Evolutionary conservation across 2,888 invertebrate species (phyloP), one percentile per base, ranked within the genome.

Genomic region (Euphydryas editha): DNA sequence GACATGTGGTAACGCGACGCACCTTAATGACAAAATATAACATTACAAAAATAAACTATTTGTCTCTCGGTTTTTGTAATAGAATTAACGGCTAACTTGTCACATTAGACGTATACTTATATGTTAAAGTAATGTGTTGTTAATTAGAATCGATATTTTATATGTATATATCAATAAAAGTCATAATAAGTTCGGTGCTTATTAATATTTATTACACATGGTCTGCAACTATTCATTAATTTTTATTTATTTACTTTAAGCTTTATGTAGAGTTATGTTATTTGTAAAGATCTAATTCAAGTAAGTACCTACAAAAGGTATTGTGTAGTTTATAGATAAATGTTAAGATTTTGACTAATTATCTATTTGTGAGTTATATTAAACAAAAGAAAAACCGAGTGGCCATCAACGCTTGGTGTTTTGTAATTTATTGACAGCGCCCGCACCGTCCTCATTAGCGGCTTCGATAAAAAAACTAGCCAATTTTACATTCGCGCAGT

Each of bases 401-500:
- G 83, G 78, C 78, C 59, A 76, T 79, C 78, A 75, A 76, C 84
- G 81, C 83, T 84, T 88, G 82, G 81, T 80, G 70, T 74, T 79
- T 76, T 69, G 74, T 83, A 80, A 85, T 83, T 84, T 84, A 87
- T 83, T 70, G 76, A 73, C 74, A 78, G 79, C 78, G 77, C 74
- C 80, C 77, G 75, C 68, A 67, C 79, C 78, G 81, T 80, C 77
- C 86, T 88, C 84, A 87, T 88, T 85, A 88, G 78, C 70, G 61
- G 75, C 72, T 69, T 71, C 68, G 69, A 74, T 79, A 24, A 15
- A 81, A 85, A 85, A 83, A 82, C 78, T 65, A 72, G 75, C 70
- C 75, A 76, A 76, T 78, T 81, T 79, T 81, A 81, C 81, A 82
- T 83, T 78, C 73, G 77, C 78, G 74, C 75, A 74, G 76, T 86